Percentiles rank a stretch among this genome's conserved stretches.
Conservation (phyloP, 2,888 invertebrate species). For the Caenorhabditis imperialis region DNA sequence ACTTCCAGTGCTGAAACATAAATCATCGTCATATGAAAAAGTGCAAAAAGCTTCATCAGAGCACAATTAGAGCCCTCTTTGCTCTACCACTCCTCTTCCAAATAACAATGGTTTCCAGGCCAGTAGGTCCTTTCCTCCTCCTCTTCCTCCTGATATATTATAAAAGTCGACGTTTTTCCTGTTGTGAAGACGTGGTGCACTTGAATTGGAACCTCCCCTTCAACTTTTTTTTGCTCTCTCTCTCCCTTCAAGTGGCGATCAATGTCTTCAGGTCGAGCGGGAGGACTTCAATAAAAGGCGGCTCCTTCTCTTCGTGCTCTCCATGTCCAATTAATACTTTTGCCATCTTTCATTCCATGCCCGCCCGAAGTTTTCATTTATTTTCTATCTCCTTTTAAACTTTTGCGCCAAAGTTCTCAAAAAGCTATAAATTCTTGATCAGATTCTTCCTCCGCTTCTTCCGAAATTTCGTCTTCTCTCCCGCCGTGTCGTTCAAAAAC, state of each 20-base stretch:
- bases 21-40: too few relatives aligned
- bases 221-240: conserved; percentile 9
- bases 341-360: conserved; percentile 29
- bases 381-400: conserved; percentile 7
- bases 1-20: too few relatives aligned
- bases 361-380: neutral
- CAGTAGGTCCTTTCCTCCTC: conserved; percentile 4
- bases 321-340: conserved; percentile 40
- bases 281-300: conserved; percentile 44
- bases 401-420: neutral
- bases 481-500: too few relatives aligned
- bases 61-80: too few relatives aligned
- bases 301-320: neutral
- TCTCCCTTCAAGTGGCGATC: conserved; percentile 40
- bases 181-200: conserved; percentile 33
- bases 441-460: too few relatives aligned
- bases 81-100: neutral
- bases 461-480: too few relatives aligned
- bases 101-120: conserved; percentile 5
- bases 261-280: conserved; percentile 25
- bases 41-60: too few relatives aligned
- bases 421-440: conserved; percentile 33
- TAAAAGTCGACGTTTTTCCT: conserved; percentile 21
- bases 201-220: conserved; percentile 40
- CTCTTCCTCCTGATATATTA: conserved; percentile 38